These are phyloP conservation scores for Tenebrosternarchus preto DNA, from an alignment of 2,113 vertebrate species.

Conservation along the genomic window DNA sequence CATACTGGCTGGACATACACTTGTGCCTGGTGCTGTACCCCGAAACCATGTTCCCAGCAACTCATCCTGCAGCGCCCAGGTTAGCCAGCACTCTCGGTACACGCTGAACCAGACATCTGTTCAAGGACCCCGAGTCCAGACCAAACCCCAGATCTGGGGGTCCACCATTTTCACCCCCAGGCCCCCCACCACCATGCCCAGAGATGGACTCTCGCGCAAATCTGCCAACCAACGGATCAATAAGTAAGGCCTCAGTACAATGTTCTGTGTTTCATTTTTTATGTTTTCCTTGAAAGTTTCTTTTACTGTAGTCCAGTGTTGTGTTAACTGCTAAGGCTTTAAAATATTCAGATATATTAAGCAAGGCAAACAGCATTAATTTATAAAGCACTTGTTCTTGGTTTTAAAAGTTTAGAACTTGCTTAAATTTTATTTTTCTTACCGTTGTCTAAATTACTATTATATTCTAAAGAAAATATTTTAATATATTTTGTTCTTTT, in stretches of 20 bases:
- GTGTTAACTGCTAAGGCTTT: no score
- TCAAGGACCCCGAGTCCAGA: slow-evolving; percentile 67
- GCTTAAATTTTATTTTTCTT: no score
- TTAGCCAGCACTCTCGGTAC: slow-evolving; percentile 57
- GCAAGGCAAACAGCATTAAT: no score
- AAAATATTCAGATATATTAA: no score
- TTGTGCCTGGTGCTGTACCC: slow-evolving; percentile 58
- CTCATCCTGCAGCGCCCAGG: slow-evolving; percentile 66
- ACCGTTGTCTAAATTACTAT: no score
- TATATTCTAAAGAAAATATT: no score
- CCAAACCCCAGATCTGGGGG: slow-evolving; percentile 68
- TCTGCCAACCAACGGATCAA: slow-evolving; percentile 75
- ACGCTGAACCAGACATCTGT: slow-evolving; percentile 30
- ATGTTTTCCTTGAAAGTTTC: no score
- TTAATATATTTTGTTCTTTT: no score
- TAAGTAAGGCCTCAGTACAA: slow-evolving; percentile 79
- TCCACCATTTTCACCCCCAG: slow-evolving; percentile 78
- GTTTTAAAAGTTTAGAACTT: no score
- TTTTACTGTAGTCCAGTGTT: no score
- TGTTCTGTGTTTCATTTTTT: no score
- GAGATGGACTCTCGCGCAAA: slow-evolving; percentile 77
- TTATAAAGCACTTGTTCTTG: no score
- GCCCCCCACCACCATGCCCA: slow-evolving; percentile 75
- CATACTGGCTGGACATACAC: slow-evolving; percentile 73
- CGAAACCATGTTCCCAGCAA: slow-evolving; percentile 60